phyloP scores from a whole-genome alignment of 2,888 invertebrate genomes.

The Rotaria magnacalcarata region DNA sequence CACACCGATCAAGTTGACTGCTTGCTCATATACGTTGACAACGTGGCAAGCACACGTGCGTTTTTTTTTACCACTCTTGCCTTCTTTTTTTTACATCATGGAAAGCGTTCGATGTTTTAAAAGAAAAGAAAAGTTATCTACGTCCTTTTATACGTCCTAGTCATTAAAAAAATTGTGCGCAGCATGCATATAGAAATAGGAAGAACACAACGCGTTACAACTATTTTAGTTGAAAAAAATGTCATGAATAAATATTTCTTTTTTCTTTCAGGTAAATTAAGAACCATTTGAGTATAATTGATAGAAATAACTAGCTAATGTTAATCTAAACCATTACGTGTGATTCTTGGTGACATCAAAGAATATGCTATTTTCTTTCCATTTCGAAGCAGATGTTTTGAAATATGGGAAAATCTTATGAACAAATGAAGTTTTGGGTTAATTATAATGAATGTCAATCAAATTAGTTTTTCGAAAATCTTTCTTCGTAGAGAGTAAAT shows the following conservation, averaged over 20 bases:
- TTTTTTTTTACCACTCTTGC: too few relatives aligned
- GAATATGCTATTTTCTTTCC: too few relatives aligned
- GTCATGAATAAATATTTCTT: background rate
- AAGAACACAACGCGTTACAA: background rate
- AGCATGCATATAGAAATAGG: background rate
- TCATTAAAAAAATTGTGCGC: background rate
- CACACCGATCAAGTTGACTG: background rate
- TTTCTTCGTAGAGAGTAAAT: background rate
- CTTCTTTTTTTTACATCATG: too few relatives aligned
- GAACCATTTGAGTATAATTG: background rate
- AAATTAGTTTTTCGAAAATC: too few relatives aligned
- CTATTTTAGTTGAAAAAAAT: background rate
- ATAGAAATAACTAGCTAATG: background rate
- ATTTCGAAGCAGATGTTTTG: too few relatives aligned
- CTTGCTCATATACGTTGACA: background rate
- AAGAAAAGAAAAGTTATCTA: background rate
- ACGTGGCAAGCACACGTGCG: background rate
- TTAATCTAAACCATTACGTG: background rate
- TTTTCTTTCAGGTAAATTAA: background rate
- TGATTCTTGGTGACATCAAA: background rate
- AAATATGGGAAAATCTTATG: too few relatives aligned
- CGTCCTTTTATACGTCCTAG: background rate
- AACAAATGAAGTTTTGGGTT: too few relatives aligned
- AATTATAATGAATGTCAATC: too few relatives aligned
- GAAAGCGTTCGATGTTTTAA: background rate